A percentile compares a stretch with the other conserved stretches of the same genome.
phyloP scores from a whole-genome alignment of 2,113 vertebrate species.

The Cranoglanis bouderius region DNA sequence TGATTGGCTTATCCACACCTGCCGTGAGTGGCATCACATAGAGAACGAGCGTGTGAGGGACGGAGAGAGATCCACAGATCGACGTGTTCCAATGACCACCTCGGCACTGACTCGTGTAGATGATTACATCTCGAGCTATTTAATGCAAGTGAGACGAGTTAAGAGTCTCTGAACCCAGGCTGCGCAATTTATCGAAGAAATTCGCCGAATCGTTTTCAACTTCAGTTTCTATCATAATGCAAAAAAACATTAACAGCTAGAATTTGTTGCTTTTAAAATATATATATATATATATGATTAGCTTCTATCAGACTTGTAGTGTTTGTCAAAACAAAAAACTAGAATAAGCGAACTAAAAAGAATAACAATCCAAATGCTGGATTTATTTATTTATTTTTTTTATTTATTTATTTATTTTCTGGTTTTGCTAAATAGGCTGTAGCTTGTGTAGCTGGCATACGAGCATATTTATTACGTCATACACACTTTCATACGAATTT shows the following conservation, averaged over 20 bases:
- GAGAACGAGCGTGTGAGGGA: neutral
- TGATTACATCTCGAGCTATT: neutral
- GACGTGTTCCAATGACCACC: neutral
- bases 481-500: neutral
- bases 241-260: neutral
- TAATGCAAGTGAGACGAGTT: neutral
- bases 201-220: neutral
- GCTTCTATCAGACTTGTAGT: no score
- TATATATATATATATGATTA: neutral
- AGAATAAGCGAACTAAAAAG: neutral
- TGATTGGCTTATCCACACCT: conserved; percentile 25
- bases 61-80: neutral
- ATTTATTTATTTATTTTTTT: no score
- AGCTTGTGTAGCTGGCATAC: neutral
- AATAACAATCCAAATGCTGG: neutral
- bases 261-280: neutral
- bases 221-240: neutral
- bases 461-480: neutral
- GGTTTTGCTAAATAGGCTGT: no score
- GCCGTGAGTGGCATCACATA: conserved; percentile 20
- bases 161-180: neutral
- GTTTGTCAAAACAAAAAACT: neutral
- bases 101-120: neutral
- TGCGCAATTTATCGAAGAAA: neutral
- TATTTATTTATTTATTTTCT: no score